Evolutionary conservation across 2,888 invertebrate genomes (phyloP), one percentile per base, ranked within the genome.

Genomic region (Zygothrica quintamaculata): DNA sequence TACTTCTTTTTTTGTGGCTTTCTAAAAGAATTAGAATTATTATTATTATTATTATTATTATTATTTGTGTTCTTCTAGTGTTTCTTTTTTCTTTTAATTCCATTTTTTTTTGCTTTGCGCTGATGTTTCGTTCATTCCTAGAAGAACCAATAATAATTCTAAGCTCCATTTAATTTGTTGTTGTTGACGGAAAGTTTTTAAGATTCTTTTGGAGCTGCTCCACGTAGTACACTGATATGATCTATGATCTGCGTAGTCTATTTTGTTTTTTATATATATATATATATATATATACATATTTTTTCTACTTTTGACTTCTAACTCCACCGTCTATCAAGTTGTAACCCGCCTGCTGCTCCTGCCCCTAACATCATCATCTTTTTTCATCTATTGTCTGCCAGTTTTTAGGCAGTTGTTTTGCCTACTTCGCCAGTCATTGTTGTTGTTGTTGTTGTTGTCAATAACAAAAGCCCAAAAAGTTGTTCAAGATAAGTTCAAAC

Each of bases 361-460:
- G 6, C 44, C 11, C 26, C 11, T 16, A 22, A n/a, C 16, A 1
- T 3, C n/a, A 18, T 22, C 25, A 36, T 25, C 22, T 52, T n/a
- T 13, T 33, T 22, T 33, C 15, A 33, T 58, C 57, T 52, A 8
- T 51, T 52, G 33, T 50, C 34, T 12, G 29, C 8, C 48, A 25
- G 31, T 25, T 40, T 40, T 48, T n/a, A 36, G 58, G 53, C 60
- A 42, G 55, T 50, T 47, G 39, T 46, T 47, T 39, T 51, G 33
- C 29, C 36, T 13, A 46, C 58, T 66, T 67, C 40, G 62, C 57
- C 53, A 62, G 70, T 70, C 66, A 66, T 48, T 47, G 53, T 31
- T 34, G 29, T 40, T 52, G 22, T 48, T 47, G 46, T 42, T 34
- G n/a, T n/a, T n/a, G n/a, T 12, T 34, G 33, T 34, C 36, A 12